These are phyloP conservation scores for Vanacampus margaritifer DNA, from an alignment of 2,113 vertebrate species.

Conservation along the genomic window DNA sequence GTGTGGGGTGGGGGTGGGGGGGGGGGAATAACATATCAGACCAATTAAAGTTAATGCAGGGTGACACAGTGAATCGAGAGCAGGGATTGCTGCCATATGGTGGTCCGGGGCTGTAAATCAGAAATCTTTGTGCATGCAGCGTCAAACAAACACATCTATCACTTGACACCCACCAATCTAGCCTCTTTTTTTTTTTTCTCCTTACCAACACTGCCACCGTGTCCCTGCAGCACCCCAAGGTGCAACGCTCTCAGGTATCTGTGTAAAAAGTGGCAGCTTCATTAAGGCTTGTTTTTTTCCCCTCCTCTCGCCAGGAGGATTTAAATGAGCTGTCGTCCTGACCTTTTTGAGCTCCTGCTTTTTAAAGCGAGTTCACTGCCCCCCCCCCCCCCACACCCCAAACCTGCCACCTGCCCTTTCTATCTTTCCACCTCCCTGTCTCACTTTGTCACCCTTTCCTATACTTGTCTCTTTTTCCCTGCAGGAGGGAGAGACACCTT, in stretches of 20 bases:
- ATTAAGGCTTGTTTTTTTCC: constrained; percentile 62
- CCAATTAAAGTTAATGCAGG: constrained; percentile 74
- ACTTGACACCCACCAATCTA: constrained; percentile 13
- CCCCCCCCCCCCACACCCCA: constrained; percentile 21
- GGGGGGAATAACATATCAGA: constrained; percentile 68
- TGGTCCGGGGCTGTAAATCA: constrained; percentile 64
- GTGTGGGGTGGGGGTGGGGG: not conserved
- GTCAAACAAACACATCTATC: constrained; percentile 32
- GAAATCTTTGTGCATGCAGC: constrained; percentile 38
- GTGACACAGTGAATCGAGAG: constrained; percentile 69
- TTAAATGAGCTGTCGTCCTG: constrained; percentile 78
- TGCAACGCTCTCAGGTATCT: constrained; percentile 58
- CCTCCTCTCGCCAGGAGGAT: constrained; percentile 60
- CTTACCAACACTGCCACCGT: not conserved
- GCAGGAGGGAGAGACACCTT: constrained; percentile 56
- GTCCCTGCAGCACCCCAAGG: constrained; percentile 52
- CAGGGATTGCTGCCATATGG: constrained; percentile 74
- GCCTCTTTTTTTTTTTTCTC: constrained; percentile 10
- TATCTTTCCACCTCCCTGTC: constrained; percentile 51
- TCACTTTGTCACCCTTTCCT: constrained; percentile 60
- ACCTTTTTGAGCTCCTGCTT: constrained; percentile 72
- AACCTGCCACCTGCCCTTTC: constrained; percentile 36
- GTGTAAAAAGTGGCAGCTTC: constrained; percentile 64
- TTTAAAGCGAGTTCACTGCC: constrained; percentile 57
- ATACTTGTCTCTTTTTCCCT: constrained; percentile 51